Evolutionary conservation across 1,140 invertebrate genomes (phyloP).

Genomic region (Penaeus chinensis): DNA sequence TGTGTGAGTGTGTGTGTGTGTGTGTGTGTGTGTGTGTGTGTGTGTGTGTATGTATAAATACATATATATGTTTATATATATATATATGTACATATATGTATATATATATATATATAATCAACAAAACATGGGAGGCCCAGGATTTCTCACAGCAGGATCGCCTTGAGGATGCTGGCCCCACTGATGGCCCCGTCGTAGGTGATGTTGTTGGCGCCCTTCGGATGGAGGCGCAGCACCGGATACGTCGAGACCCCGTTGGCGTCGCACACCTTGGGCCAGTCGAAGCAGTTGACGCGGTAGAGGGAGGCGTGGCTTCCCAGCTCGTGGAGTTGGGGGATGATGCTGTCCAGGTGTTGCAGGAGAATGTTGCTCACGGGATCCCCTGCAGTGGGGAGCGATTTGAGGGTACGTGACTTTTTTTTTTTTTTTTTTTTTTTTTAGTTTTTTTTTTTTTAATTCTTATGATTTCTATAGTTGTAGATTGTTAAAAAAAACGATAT

Average conservation of each 20-base stretch:
- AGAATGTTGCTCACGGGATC: slow-evolving; percentile 47
- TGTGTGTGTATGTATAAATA: too few species aligned
- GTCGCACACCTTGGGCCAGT: slow-evolving; percentile 36
- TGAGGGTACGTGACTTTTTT: too few species aligned
- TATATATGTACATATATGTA: too few species aligned
- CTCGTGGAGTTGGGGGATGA: slow-evolving; percentile 2
- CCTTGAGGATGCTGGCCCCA: slow-evolving; percentile 26
- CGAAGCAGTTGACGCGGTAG: slow-evolving; percentile 25
- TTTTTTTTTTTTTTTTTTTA: too few species aligned
- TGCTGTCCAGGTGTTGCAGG: slow-evolving; percentile 36
- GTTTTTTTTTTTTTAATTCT: too few species aligned
- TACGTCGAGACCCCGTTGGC: background rate
- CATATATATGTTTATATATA: too few species aligned
- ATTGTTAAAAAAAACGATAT: too few species aligned
- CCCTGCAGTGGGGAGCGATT: background rate
- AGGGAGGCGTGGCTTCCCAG: slow-evolving; percentile 31
- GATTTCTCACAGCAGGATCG: slow-evolving; percentile 29
- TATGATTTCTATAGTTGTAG: too few species aligned
- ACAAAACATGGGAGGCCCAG: background rate
- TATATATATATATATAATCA: background rate
- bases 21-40: too few species aligned
- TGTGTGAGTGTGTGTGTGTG: too few species aligned
- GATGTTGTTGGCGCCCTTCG: slow-evolving; percentile 19
- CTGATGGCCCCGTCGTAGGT: slow-evolving; percentile 32
- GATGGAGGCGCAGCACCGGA: slow-evolving; percentile 40